A percentile compares a stretch with the other conserved stretches of the same genome.
These are phyloP conservation scores for Plumapathes pennacea DNA, from an alignment of 92 coral and sea anemone genomes.

Conservation along the genomic window DNA sequence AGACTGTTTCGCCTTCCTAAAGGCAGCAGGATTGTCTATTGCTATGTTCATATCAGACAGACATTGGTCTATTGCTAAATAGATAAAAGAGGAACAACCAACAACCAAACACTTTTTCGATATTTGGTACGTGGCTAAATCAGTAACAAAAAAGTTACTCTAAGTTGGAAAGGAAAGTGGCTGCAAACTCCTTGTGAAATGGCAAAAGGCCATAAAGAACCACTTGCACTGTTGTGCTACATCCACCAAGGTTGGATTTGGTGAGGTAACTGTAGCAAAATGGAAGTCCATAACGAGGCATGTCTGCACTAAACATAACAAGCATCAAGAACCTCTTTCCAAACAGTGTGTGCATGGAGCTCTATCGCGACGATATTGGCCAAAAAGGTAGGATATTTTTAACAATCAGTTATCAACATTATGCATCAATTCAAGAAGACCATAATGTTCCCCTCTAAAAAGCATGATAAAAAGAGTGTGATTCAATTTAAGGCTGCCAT, in stretches of 20 bases:
- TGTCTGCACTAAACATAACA: too few species aligned
- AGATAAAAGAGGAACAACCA: slow-evolving; percentile 39
- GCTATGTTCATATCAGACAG: slow-evolving; percentile 29
- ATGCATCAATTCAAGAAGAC: too few species aligned
- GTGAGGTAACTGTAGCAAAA: too few species aligned
- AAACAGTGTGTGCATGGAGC: too few species aligned
- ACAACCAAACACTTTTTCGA: slow-evolving; percentile 35
- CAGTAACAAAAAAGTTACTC: slow-evolving; percentile 29
- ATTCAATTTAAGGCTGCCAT: too few species aligned
- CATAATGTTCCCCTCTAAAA: too few species aligned
- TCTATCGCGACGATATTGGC: too few species aligned
- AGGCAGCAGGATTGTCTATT: slow-evolving; percentile 4
- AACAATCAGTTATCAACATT: too few species aligned
- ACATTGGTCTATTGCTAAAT: slow-evolving; percentile 37
- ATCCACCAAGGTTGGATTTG: slow-evolving; percentile 37
- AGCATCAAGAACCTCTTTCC: too few species aligned
- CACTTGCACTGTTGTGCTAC: slow-evolving; percentile 49
- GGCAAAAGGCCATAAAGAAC: slow-evolving; percentile 49
- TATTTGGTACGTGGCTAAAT: slow-evolving; percentile 50
- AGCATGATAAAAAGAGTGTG: too few species aligned
- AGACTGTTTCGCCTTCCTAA: slow-evolving; percentile 8
- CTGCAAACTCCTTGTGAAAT: slow-evolving; percentile 32
- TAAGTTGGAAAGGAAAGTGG: slow-evolving; percentile 57
- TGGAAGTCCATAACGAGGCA: too few species aligned
- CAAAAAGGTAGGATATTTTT: too few species aligned